Base-by-base conservation (phyloP, 2,797 vertebrate species). In the Thaleichthys pacificus region DNA sequence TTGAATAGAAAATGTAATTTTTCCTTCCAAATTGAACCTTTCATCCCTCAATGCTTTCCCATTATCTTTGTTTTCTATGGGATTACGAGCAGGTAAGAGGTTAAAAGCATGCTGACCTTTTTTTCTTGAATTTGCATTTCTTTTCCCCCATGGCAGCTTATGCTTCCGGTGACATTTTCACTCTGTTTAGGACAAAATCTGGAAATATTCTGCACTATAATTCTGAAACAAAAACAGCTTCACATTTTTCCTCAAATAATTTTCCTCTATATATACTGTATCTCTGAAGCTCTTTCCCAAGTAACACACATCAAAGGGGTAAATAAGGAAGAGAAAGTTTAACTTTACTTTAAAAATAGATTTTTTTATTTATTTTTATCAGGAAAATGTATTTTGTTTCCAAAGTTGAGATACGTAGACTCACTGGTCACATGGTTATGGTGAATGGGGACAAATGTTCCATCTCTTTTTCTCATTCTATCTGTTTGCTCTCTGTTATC, bases 101-200 rank as follows among this genome's bases (percentile, higher is more conserved):
- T 76, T 75, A 75, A 67, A 67, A 61, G 58, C 68, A 67, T 30
- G 61, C 35, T 60, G 63, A 66, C 63, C 68, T 58, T 62, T 70
- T 76, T 68, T 60, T 63, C 54, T n/a, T 57, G 47, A 19, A 68
- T 76, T 76, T 63, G 58, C 71, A 76, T 72, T 72, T 64, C 30
- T 71, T 76, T 71, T 67, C 42, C 42, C 8, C 28, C 30, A 19
- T 38, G 58, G 32, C 35, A 22, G 26, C 24, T 69, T 28, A 24
- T 17, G 58, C 54, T 68, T 24, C 49, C 17, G 8, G 15, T 47
- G 32, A 51, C n/a, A 63, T 67, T 68, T 68, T 72, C 69, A 22
- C 38, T 61, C 66, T 75, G 30, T 69, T 60, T 24, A 21, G 62
- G 63, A 71, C 68, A 21, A 63, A 71, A 62, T 61, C 58, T 24